Evolutionary conservation across 2,797 vertebrate genomes (phyloP).

Genomic region (Sciaenops ocellatus): DNA sequence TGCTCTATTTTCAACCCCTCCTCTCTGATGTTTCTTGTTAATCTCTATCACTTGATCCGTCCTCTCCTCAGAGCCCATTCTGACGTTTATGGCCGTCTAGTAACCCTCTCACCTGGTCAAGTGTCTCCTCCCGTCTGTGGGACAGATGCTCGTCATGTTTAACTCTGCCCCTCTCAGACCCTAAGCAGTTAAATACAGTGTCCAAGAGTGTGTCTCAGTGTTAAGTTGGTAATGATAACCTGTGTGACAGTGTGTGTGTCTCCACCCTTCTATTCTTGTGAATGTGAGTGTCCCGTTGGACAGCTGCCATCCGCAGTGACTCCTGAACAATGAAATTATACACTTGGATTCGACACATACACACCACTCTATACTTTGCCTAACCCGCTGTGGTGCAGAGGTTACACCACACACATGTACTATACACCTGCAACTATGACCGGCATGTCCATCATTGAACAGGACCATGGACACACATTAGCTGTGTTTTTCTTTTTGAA

Average conservation of each 20-base stretch:
- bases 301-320: slow-evolving; percentile 27
- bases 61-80: background rate
- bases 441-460: background rate
- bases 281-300: slow-evolving; percentile 29
- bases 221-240: slow-evolving; percentile 46
- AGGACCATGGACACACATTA: background rate
- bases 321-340: slow-evolving; percentile 39
- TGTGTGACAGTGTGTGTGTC: slow-evolving; percentile 21
- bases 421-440: background rate
- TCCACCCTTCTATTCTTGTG: slow-evolving; percentile 24
- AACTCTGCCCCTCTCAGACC: slow-evolving; percentile 9
- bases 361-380: slow-evolving; percentile 6
- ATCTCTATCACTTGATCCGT: background rate
- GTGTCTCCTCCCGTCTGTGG: slow-evolving; percentile 3
- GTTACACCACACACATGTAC: background rate
- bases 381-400: slow-evolving; percentile 8
- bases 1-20: too few species aligned
- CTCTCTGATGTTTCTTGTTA: background rate
- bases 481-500: too few species aligned
- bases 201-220: slow-evolving; percentile 15
- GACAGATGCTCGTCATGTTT: background rate
- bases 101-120: slow-evolving; percentile 15
- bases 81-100: background rate
- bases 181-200: slow-evolving; percentile 41
- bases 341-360: background rate